Evolutionary conservation across 2,888 invertebrate species (phyloP).

Genomic region (Chrysolina haemoptera): DNA sequence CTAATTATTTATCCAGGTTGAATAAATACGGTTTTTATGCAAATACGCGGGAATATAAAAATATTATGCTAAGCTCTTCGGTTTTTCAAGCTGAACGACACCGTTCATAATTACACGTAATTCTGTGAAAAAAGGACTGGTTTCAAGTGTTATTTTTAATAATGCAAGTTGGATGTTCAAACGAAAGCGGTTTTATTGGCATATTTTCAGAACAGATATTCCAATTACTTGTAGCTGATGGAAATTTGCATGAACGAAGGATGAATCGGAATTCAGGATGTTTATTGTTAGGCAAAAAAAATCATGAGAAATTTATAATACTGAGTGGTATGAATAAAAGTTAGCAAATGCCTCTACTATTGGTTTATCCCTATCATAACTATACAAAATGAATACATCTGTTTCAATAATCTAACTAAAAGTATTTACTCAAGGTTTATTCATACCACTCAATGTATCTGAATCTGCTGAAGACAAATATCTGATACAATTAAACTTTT

Average conservation of each 20-base stretch:
- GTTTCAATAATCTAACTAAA: no score
- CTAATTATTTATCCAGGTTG: conserved; percentile 37
- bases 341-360: no score
- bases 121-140: conserved; percentile 4
- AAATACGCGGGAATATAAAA: conserved; percentile 30
- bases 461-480: no score
- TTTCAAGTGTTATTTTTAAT: conserved; percentile 2
- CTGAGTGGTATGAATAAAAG: no score
- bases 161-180: not conserved
- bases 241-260: not conserved
- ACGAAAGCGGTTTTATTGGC: not conserved
- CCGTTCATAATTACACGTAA: not conserved
- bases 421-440: no score
- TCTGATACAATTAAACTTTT: no score
- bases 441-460: no score
- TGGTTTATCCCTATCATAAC: no score
- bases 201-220: not conserved
- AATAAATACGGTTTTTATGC: conserved; percentile 40
- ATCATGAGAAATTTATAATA: no score
- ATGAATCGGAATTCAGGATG: not conserved
- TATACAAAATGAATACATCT: no score
- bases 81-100: conserved; percentile 30
- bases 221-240: not conserved
- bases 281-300: not conserved
- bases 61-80: conserved; percentile 31